Conservation (phyloP, 2,797 vertebrate genomes). For the Alectoris magna region DNA sequence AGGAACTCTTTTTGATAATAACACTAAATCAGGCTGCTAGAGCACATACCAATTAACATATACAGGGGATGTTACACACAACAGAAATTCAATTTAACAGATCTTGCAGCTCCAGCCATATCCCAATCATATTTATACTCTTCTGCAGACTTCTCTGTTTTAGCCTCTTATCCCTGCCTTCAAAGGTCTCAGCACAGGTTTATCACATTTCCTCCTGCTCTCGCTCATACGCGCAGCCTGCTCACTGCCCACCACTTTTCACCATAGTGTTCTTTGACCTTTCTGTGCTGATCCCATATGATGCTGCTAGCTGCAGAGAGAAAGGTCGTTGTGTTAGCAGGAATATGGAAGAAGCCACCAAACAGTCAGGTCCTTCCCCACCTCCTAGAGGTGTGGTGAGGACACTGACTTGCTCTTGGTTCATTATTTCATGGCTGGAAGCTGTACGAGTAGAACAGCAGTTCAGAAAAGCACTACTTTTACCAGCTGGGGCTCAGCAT, state of each 20-base stretch:
- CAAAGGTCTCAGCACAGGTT: conserved; percentile 12
- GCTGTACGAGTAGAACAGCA: not conserved
- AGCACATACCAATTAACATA: conserved; percentile 54
- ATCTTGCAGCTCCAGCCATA: conserved; percentile 18
- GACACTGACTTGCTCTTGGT: not conserved
- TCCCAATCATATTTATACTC: conserved; percentile 26
- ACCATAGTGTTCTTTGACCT: not conserved
- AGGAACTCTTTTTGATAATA: conserved; percentile 55
- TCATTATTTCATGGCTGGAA: not conserved
- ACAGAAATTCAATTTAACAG: conserved; percentile 69
- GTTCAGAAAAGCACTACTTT: not conserved
- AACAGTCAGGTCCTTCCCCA: not conserved
- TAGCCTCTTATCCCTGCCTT: conserved; percentile 34
- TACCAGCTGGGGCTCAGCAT: not conserved
- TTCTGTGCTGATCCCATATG: not conserved
- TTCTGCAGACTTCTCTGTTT: conserved; percentile 18
- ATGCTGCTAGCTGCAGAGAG: not conserved
- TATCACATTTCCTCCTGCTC: not conserved
- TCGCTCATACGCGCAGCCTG: not conserved
- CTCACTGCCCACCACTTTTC: not conserved
- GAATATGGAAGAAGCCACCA: not conserved
- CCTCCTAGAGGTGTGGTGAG: not conserved
- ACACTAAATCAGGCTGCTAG: conserved; percentile 54
- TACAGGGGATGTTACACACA: conserved; percentile 58
- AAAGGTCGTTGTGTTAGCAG: not conserved